Evolutionary conservation across 2,888 invertebrate species (phyloP), one percentile per base, ranked within the genome.

Genomic region (Linhomoeus sp.): DNA sequence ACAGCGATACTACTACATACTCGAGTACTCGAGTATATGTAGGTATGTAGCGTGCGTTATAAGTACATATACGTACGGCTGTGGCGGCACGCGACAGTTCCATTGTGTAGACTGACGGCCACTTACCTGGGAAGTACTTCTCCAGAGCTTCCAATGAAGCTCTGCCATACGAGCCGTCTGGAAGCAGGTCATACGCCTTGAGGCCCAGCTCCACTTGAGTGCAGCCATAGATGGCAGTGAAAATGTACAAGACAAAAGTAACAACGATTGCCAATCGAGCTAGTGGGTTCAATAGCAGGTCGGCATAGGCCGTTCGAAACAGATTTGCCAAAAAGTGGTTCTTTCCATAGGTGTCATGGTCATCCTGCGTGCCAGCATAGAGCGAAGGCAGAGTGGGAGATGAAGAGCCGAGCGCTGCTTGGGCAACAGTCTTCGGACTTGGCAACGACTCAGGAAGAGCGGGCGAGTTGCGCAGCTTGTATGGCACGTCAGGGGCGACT

Each of bases 121-220:
- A 26, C 40, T 81, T 85, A 67, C 87, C 86, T 61, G 85, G 74
- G 72, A 85, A 88, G 68, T 82, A 88, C 57, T 77, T 76, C 65
- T 88, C 87, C 67, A 87, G 86, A 48, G 82, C 75, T 64, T 85
- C 82, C 65, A 87, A 84, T 68, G 86, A 88, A 60, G 77, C 77
- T 43, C 86, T 81, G 41, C 87, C 86, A 66, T 88, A 87, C 0
- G 87, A 88, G 66, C 87, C 86, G 45, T 79, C 78, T 58, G 82
- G 78, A 2, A 87, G 84, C 1, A 88, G 72, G 64, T 85, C 86
- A 50, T 84, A 75, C 51, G 87, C 73, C 63, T 88, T 87, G 38
- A 90, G 70, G 1, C 88, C 88, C 69, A 88, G 84, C 59, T 85
- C 77, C 45, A 88, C 78, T 59, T 80, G 80, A 0, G 85, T 84